Conservation (phyloP, 2,797 vertebrate genomes). For the Halcyon leucocephala region DNA sequence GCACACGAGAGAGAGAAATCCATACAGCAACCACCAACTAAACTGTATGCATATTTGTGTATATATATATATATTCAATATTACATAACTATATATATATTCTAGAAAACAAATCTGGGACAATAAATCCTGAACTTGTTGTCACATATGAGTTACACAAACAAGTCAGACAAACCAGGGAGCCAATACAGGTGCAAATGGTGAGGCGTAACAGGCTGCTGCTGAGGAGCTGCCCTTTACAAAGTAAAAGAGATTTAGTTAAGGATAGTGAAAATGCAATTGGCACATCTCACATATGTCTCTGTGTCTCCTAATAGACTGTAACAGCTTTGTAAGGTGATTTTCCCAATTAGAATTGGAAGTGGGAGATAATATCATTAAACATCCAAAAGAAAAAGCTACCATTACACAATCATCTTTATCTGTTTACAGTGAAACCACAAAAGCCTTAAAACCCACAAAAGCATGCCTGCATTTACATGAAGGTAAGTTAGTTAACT, state of each 20-base stretch:
- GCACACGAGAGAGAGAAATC: accelerated
- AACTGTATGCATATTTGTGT: neutral
- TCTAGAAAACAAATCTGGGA: neutral
- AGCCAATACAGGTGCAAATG: neutral
- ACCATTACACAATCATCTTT: neutral
- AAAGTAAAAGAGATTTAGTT: neutral
- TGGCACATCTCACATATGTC: neutral
- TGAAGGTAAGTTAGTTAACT: neutral
- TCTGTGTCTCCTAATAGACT: neutral
- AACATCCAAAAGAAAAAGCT: neutral
- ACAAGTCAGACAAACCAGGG: neutral
- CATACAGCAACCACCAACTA: neutral
- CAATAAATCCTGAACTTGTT: neutral
- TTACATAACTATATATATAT: too few relatives aligned
- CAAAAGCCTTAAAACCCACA: neutral
- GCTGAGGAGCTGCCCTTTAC: neutral
- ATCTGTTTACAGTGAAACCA: neutral
- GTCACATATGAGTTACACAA: accelerated
- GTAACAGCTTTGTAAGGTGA: neutral
- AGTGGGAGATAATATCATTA: neutral
- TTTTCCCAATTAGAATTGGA: neutral
- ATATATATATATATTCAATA: too few relatives aligned
- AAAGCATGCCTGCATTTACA: neutral
- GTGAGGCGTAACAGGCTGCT: neutral
- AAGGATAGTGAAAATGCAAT: neutral